These are phyloP conservation scores for Sylvia borin DNA, from an alignment of 2,797 vertebrate genomes.

Conservation along the genomic window DNA sequence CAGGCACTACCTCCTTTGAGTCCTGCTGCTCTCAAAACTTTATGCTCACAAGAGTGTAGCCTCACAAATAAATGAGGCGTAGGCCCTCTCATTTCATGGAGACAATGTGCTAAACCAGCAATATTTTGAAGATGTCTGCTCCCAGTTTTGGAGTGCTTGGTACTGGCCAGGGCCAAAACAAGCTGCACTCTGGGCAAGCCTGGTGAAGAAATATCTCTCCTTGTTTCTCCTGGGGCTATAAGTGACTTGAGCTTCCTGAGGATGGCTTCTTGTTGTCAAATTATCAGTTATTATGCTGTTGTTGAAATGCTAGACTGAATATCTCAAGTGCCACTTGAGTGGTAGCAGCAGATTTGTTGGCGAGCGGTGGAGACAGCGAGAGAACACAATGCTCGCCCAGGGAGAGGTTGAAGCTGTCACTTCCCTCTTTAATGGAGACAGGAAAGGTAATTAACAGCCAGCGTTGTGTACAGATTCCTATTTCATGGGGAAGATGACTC, in stretches of 20 bases:
- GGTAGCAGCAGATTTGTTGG: slow-evolving; percentile 60
- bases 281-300: slow-evolving; percentile 34
- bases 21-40: background rate
- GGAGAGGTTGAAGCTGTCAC: slow-evolving; percentile 73
- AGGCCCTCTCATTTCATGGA: rapidly evolving
- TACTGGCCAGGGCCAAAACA: background rate
- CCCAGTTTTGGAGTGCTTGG: background rate
- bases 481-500: slow-evolving; percentile 69
- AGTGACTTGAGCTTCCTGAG: slow-evolving; percentile 52
- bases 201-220: background rate
- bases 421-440: slow-evolving; percentile 72
- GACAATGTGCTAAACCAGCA: background rate
- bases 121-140: background rate
- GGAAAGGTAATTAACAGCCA: slow-evolving; percentile 72
- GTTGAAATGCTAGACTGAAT: slow-evolving; percentile 60
- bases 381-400: slow-evolving; percentile 58
- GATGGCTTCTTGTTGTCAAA: slow-evolving; percentile 55
- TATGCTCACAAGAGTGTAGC: background rate
- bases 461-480: slow-evolving; percentile 60
- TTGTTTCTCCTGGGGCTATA: slow-evolving; percentile 18
- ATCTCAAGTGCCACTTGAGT: slow-evolving; percentile 63
- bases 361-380: background rate
- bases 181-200: background rate
- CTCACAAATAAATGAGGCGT: background rate
- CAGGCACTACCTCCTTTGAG: background rate